Base-by-base conservation (phyloP, 1,140 invertebrate genomes). In the Bombus waltoni region DNA sequence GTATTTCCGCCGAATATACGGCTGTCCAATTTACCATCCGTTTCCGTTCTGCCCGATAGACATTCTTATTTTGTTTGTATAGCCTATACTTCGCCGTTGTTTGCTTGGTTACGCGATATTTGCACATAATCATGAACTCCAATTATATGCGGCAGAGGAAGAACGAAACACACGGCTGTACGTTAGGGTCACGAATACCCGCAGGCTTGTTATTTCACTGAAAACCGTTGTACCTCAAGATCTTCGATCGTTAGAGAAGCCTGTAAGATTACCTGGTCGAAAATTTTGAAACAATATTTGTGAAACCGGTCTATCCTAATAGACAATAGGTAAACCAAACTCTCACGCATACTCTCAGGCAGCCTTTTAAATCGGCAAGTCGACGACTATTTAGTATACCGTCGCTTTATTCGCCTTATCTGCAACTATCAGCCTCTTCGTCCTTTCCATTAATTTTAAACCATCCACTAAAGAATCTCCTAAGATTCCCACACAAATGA, bases 181-280 rank as follows among this genome's bases (percentile, higher is more conserved):
- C 78, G 85, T 57, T 85, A 68, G 87, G 72, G 85, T 77, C 87
- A 70, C 71, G 90, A 88, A 90, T 88, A 87, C 88, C 91, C 82
- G 78, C 53, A 35, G 89, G 92, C 86, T 89, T 93, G 89, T 93
- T 93, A 92, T 93, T 93, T 92, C 85, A 91, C 90, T 89, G 88
- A 66, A 89, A 93, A 93, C 82, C 92, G 91, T 91, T 89, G 91
- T 92, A 90, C 88, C 88, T 86, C 71, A 44, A 88, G 82, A 90
- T 90, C 88, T 81, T 75, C 75, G 72, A 80, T 81, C 86, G 80
- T 88, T 78, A 66, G 77, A 75, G 68, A 15, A 76, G 70, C 59
- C 70, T 28, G 75, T 75, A 83, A 76, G 80, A 82, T 88, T 78
- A 72, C 66, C 81, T 38, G 18, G 75, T 38, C 53, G 77, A 73